Percentiles rank a stretch among this genome's conserved stretches.
Conservation (phyloP, 2,888 invertebrate species). For the Volucella inanis region DNA sequence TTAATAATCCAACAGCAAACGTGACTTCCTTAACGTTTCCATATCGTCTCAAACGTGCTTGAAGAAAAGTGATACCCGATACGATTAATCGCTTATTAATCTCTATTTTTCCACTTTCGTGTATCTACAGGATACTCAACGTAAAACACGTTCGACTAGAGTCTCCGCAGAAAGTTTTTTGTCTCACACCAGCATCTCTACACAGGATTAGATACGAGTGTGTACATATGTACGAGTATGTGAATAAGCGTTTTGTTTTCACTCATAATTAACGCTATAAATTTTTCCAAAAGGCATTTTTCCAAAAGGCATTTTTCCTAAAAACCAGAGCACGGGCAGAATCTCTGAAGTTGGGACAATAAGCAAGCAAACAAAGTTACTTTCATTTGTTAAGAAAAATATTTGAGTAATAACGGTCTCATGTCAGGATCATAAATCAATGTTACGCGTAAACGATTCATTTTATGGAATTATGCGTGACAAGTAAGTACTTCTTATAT, state of each 20-base stretch:
- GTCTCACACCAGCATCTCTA: no score
- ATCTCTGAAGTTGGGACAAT: no score
- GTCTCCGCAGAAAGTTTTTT: not conserved
- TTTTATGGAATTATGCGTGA: slow-evolving; percentile 73
- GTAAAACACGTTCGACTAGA: slow-evolving; percentile 32
- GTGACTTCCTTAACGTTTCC: slow-evolving; percentile 42
- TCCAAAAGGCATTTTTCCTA: slow-evolving; percentile 32
- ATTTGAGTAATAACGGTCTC: slow-evolving; percentile 71
- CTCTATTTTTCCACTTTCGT: slow-evolving; percentile 46
- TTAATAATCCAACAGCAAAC: slow-evolving; percentile 40
- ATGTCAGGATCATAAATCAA: slow-evolving; percentile 73
- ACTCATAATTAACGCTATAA: slow-evolving; percentile 73
- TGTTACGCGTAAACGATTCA: slow-evolving; percentile 71
- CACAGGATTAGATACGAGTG: not conserved
- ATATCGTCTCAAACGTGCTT: slow-evolving; percentile 48
- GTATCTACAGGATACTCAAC: slow-evolving; percentile 27
- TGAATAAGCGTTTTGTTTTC: slow-evolving; percentile 55
- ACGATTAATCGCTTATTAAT: slow-evolving; percentile 63
- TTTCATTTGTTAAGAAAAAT: slow-evolving; percentile 56
- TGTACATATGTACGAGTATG: slow-evolving; percentile 24
- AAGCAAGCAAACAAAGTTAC: not conserved
- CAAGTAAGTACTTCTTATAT: slow-evolving; percentile 74
- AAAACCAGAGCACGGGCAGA: not conserved
- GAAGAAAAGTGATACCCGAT: slow-evolving; percentile 28
- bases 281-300: slow-evolving; percentile 52